Conservation (phyloP, 2,113 vertebrate genomes). For the Syngnathus typhle region DNA sequence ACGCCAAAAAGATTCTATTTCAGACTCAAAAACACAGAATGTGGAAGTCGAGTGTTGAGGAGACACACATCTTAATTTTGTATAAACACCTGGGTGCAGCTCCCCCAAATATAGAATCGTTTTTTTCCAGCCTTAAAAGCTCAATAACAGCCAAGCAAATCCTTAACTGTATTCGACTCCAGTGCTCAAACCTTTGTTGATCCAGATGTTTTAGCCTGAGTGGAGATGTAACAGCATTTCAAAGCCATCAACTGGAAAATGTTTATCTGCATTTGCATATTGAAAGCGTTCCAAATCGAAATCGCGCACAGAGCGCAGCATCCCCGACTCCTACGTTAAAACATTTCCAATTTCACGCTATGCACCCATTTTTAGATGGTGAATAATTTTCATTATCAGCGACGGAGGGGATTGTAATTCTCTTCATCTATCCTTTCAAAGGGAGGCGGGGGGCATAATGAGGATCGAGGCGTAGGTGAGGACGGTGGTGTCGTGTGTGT, state of each 20-base stretch:
- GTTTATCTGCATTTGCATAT: slow-evolving; percentile 56
- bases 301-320: slow-evolving; percentile 39
- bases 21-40: not conserved
- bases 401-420: slow-evolving; percentile 42
- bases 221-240: slow-evolving; percentile 49
- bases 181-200: slow-evolving; percentile 29
- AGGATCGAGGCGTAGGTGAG: slow-evolving; percentile 42
- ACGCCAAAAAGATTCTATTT: not conserved
- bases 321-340: slow-evolving; percentile 52
- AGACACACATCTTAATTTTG: slow-evolving; percentile 4
- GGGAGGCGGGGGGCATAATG: slow-evolving; percentile 38
- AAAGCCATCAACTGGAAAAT: slow-evolving; percentile 53
- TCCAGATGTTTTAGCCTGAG: slow-evolving; percentile 38
- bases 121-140: slow-evolving; percentile 10
- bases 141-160: slow-evolving; percentile 16
- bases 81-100: not conserved
- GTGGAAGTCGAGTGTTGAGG: not conserved
- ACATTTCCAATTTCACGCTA: slow-evolving; percentile 63
- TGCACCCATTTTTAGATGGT: slow-evolving; percentile 54
- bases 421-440: slow-evolving; percentile 41
- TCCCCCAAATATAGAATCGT: not conserved
- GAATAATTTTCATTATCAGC: slow-evolving; percentile 57
- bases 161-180: slow-evolving; percentile 18
- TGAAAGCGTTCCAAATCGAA: slow-evolving; percentile 54
- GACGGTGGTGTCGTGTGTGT: slow-evolving; percentile 7